Evolutionary conservation across 1,140 invertebrate species (phyloP).

Genomic region (Procambarus virginalis): DNA sequence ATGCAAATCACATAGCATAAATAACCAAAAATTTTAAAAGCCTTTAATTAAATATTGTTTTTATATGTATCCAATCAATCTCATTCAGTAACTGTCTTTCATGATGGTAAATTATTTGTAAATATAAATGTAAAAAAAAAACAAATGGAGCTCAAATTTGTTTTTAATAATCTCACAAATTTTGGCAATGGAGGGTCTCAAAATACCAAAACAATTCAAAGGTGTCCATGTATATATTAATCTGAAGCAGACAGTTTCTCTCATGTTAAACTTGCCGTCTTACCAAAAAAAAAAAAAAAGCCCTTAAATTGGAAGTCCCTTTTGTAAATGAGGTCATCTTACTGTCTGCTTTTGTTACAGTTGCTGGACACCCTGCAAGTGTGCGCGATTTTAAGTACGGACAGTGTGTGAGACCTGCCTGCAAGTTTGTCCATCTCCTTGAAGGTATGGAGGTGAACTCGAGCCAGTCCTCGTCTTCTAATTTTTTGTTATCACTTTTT

Average conservation of each 20-base stretch:
- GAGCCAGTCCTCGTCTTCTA: constrained; percentile 53
- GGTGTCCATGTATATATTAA: not conserved
- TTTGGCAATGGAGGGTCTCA: not conserved
- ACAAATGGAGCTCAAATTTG: not conserved
- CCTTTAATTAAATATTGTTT: not conserved
- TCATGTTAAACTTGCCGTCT: not conserved
- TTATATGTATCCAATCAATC: too few species aligned
- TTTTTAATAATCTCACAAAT: not conserved
- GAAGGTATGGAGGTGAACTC: constrained; percentile 82
- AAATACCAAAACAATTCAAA: not conserved
- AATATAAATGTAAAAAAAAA: too few species aligned
- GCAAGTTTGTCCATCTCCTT: constrained; percentile 96
- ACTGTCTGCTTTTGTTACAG: constrained; percentile 81
- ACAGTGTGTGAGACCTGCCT: constrained; percentile 93
- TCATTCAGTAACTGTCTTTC: too few species aligned
- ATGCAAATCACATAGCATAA: too few species aligned
- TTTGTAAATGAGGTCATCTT: constrained; percentile 45
- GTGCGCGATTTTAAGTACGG: constrained; percentile 98
- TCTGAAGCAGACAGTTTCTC: constrained; percentile 6
- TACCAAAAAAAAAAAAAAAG: not conserved
- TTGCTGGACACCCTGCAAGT: constrained; percentile 99
- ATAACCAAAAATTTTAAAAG: too few species aligned
- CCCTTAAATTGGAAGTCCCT: not conserved
- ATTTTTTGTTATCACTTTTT: constrained; percentile 64
- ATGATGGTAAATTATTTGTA: too few species aligned